Conservation (phyloP, 2,888 invertebrate genomes). For the Acanthopleura granulata region DNA sequence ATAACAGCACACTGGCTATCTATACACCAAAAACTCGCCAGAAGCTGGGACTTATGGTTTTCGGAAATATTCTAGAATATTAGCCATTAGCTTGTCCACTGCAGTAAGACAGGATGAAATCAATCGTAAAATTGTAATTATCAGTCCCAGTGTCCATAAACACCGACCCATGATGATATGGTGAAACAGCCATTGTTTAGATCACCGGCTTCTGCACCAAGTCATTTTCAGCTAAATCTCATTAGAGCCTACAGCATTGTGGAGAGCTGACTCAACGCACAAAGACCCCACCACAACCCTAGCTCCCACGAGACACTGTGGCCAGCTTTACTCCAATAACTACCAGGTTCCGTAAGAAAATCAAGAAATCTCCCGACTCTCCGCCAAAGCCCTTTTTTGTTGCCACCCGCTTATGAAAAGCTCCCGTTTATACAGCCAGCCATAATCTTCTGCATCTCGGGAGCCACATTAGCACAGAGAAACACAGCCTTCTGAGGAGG, state of each 20-base stretch:
- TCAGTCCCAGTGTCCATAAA: slow-evolving; percentile 32
- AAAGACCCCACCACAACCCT: slow-evolving; percentile 8
- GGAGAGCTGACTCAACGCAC: slow-evolving; percentile 17
- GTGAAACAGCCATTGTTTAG: slow-evolving; percentile 16
- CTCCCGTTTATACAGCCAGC: slow-evolving; percentile 9
- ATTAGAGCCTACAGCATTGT: slow-evolving; percentile 17
- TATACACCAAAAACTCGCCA: neutral
- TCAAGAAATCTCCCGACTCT: slow-evolving; percentile 17
- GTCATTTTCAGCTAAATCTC: slow-evolving; percentile 18
- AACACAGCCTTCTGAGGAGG: neutral
- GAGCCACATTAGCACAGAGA: slow-evolving; percentile 13
- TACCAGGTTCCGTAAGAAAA: slow-evolving; percentile 10
- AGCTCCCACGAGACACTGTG: slow-evolving; percentile 3
- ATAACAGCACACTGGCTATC: neutral
- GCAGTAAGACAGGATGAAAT: slow-evolving; percentile 18
- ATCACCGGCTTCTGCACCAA: slow-evolving; percentile 17
- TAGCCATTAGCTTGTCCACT: slow-evolving; percentile 16
- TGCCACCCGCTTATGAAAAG: slow-evolving; percentile 15
- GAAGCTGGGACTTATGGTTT: slow-evolving; percentile 10
- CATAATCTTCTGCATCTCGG: slow-evolving; percentile 14
- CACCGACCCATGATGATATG: slow-evolving; percentile 25
- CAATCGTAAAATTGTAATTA: slow-evolving; percentile 40
- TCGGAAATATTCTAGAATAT: slow-evolving; percentile 12
- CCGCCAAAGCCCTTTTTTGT: slow-evolving; percentile 19
- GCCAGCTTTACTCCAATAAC: slow-evolving; percentile 9